Percentiles rank a stretch among this genome's conserved stretches.
phyloP scores from a whole-genome alignment of 2,113 vertebrate genomes.

The Protomyctophum bolini region DNA sequence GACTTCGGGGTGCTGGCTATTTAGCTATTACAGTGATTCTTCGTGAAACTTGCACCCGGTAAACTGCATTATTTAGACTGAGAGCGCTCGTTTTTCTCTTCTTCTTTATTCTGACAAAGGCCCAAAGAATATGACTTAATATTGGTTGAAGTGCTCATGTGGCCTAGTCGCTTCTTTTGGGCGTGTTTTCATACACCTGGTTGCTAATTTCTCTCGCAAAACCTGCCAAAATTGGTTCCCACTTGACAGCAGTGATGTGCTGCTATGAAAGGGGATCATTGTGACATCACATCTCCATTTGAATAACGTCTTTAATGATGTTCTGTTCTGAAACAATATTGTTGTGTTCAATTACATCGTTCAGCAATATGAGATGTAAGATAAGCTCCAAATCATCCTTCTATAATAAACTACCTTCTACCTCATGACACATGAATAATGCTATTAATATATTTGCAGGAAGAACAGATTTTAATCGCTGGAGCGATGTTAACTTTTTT shows the following conservation, averaged over 20 bases:
- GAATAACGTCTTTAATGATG: conserved; percentile 12
- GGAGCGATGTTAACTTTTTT: conserved; percentile 46
- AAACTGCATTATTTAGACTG: too few relatives aligned
- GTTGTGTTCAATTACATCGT: neutral
- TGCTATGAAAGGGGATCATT: conserved; percentile 15
- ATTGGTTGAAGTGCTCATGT: too few relatives aligned
- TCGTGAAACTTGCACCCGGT: too few relatives aligned
- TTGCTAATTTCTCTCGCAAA: too few relatives aligned
- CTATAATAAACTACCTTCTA: conserved; percentile 20
- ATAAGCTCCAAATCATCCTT: neutral
- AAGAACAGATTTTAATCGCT: conserved; percentile 4
- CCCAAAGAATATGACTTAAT: too few relatives aligned
- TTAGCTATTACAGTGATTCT: too few relatives aligned
- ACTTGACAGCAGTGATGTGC: neutral
- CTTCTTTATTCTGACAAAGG: too few relatives aligned
- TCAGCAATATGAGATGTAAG: neutral
- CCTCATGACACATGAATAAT: conserved; percentile 43
- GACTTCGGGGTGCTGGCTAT: too few relatives aligned
- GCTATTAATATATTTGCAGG: conserved; percentile 30
- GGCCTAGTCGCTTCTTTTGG: too few relatives aligned
- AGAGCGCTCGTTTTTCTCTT: too few relatives aligned
- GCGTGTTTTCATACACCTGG: too few relatives aligned
- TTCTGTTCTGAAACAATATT: neutral
- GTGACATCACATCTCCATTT: neutral
- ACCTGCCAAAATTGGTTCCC: too few relatives aligned